Evolutionary conservation across 2,888 invertebrate genomes (phyloP).

Genomic region (Hymenopus coronatus): DNA sequence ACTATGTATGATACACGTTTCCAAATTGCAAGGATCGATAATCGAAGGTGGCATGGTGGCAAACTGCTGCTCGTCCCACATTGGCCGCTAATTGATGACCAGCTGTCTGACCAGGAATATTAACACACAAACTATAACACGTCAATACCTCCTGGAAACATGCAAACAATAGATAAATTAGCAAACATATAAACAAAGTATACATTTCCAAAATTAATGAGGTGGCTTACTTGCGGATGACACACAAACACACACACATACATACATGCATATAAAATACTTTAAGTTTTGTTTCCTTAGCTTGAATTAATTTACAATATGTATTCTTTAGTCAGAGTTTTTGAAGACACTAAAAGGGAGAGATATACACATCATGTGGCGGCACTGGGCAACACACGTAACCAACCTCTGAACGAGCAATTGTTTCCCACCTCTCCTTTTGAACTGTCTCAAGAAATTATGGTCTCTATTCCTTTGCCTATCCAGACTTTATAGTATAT

Average conservation of each 20-base stretch:
- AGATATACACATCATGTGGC: too few relatives aligned
- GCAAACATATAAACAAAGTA: neutral
- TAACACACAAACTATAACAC: neutral
- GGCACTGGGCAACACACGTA: too few relatives aligned
- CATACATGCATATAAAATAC: neutral
- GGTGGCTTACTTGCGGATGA: neutral
- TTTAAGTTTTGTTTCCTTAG: too few relatives aligned
- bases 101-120: neutral
- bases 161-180: neutral
- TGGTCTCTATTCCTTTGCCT: too few relatives aligned
- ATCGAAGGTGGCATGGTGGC: neutral
- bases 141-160: neutral
- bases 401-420: too few relatives aligned
- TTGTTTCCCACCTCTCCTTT: too few relatives aligned
- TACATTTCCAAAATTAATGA: neutral
- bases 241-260: too few relatives aligned
- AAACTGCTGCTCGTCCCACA: neutral
- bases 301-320: too few relatives aligned
- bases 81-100: neutral
- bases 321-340: too few relatives aligned
- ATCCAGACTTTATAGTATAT: too few relatives aligned
- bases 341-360: too few relatives aligned
- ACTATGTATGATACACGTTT: neutral
- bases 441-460: too few relatives aligned
- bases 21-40: neutral